A percentile compares a stretch with the other conserved stretches of the same genome.
phyloP scores from a whole-genome alignment of 2,113 vertebrate species.

The Saguinus midas region DNA sequence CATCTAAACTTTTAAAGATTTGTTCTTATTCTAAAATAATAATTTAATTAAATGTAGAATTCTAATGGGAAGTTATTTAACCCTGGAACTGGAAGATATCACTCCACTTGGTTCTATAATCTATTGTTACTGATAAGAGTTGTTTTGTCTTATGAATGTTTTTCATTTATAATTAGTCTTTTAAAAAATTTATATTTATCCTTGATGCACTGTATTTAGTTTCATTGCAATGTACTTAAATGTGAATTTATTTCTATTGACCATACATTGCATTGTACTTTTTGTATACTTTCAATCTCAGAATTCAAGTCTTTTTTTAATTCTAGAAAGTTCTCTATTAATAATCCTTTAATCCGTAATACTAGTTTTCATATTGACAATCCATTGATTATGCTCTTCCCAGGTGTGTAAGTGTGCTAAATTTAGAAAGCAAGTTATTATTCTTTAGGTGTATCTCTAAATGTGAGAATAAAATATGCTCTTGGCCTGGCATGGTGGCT shows the following conservation, averaged over 20 bases:
- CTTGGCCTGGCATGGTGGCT: no score
- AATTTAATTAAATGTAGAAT: neutral
- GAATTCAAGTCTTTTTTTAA: neutral
- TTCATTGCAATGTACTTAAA: neutral
- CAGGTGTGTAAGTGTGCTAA: neutral
- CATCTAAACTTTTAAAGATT: neutral
- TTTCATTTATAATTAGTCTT: neutral
- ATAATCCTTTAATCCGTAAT: neutral
- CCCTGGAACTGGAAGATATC: neutral
- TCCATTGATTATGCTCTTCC: neutral
- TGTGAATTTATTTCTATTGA: neutral
- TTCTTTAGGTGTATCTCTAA: neutral
- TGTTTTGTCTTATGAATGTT: neutral
- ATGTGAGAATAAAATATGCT: neutral
- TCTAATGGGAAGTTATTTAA: neutral
- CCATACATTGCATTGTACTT: neutral
- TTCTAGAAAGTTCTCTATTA: neutral
- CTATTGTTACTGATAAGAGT: neutral
- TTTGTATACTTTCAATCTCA: neutral
- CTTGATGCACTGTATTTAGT: neutral
- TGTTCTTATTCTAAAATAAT: neutral
- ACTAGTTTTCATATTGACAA: neutral
- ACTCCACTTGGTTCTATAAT: neutral
- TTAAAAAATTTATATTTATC: neutral
- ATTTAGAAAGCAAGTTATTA: neutral